Percentiles rank a stretch among this genome's conserved stretches.
These are phyloP conservation scores for Aphidius gifuensis DNA, from an alignment of 1,140 invertebrate genomes.

Conservation along the genomic window DNA sequence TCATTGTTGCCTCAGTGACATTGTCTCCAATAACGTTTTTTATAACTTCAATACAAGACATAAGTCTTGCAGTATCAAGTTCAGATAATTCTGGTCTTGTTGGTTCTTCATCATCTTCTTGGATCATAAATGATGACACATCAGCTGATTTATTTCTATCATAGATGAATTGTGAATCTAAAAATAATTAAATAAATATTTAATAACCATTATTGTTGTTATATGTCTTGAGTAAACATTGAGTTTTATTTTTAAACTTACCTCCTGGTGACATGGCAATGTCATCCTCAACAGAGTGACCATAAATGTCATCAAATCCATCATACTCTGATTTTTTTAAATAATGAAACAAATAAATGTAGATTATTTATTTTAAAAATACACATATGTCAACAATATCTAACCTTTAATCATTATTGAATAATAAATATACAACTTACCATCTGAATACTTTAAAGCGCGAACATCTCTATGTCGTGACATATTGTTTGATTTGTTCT, in stretches of 20 bases:
- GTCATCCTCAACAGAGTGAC: conserved; percentile 89
- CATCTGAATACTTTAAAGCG: conserved; percentile 71
- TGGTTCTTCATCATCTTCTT: conserved; percentile 57
- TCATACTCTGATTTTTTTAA: conserved; percentile 70
- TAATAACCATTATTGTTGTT: background rate
- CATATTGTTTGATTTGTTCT: conserved; percentile 54
- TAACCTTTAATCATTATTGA: conserved; percentile 3
- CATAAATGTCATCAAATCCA: conserved; percentile 87
- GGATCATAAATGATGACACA: conserved; percentile 69
- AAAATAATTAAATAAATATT: conserved; percentile 21
- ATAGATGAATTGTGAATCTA: conserved; percentile 78
- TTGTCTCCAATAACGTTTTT: conserved; percentile 77
- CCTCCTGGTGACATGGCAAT: conserved; percentile 86
- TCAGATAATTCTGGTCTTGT: conserved; percentile 59
- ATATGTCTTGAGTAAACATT: background rate
- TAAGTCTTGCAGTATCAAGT: conserved; percentile 68
- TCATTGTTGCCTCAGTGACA: conserved; percentile 66
- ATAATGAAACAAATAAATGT: conserved; percentile 24
- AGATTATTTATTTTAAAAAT: conserved; percentile 15
- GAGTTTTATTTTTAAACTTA: conserved; percentile 40
- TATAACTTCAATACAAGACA: conserved; percentile 81
- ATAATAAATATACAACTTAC: conserved; percentile 41
- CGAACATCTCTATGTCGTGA: conserved; percentile 75
- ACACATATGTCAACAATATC: conserved; percentile 8
- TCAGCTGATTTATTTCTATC: conserved; percentile 70